These are phyloP conservation scores for Thunnus maccoyii DNA, from an alignment of 2,113 vertebrate genomes.

Conservation along the genomic window DNA sequence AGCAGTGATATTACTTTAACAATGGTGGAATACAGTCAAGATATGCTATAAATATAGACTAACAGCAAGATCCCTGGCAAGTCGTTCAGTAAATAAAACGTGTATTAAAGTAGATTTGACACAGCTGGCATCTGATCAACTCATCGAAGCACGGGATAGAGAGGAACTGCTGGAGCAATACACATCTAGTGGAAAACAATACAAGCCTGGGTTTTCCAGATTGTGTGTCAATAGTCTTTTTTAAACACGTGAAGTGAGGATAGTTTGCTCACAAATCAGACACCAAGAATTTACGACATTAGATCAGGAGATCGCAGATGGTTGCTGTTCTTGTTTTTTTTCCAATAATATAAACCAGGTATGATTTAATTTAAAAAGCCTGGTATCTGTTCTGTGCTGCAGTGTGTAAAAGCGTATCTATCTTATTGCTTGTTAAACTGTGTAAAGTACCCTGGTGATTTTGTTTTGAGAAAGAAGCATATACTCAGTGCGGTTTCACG, in stretches of 20 bases:
- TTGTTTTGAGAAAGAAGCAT: neutral
- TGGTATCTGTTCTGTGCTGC: neutral
- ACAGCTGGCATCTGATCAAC: neutral
- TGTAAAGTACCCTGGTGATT: neutral
- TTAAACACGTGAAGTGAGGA: neutral
- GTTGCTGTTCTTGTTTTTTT: neutral
- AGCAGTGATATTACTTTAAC: conserved; percentile 1
- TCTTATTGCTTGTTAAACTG: neutral
- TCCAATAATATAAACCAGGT: neutral
- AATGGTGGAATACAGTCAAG: neutral
- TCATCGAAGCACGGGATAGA: neutral
- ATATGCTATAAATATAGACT: neutral
- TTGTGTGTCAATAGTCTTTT: neutral
- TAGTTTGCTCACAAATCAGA: neutral
- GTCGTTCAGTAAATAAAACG: neutral
- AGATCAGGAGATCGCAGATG: neutral
- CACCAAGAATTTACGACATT: neutral
- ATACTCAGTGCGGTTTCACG: too few relatives aligned
- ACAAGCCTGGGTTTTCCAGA: neutral
- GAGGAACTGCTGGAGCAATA: neutral
- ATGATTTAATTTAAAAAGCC: conserved; percentile 1
- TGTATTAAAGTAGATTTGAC: conserved; percentile 8
- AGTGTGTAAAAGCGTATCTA: neutral
- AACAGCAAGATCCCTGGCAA: neutral
- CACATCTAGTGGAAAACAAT: neutral